Conservation (phyloP, 2,113 vertebrate genomes). For the Peromyscus maniculatus region DNA sequence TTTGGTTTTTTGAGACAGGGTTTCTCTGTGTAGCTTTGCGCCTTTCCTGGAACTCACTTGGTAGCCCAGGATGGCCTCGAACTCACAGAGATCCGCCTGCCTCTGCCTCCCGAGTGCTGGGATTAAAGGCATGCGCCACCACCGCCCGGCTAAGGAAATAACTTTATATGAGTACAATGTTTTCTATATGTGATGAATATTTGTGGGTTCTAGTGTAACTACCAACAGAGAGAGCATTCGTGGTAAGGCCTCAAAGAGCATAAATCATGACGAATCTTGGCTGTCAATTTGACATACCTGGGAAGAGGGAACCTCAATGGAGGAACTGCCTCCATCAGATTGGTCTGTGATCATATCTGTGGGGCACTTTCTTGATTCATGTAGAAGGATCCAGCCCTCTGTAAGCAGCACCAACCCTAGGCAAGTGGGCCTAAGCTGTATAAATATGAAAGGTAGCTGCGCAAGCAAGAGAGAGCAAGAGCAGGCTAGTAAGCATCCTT, state of each 20-base stretch:
- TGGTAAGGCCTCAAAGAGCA: neutral
- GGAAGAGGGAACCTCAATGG: neutral
- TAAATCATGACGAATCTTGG: neutral
- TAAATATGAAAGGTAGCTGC: neutral
- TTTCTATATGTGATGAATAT: neutral
- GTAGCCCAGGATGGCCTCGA: too few relatives aligned
- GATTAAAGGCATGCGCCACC: too few relatives aligned
- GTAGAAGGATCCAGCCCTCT: neutral
- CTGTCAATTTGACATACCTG: neutral
- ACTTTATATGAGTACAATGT: neutral
- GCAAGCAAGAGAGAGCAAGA: neutral
- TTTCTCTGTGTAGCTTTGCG: too few relatives aligned
- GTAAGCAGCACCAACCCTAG: neutral
- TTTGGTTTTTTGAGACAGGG: too few relatives aligned
- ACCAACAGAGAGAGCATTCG: neutral
- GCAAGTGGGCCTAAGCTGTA: neutral
- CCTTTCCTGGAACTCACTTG: too few relatives aligned
- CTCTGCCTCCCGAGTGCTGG: too few relatives aligned
- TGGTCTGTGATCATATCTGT: neutral
- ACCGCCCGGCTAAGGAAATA: too few relatives aligned
- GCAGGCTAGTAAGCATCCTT: too few relatives aligned
- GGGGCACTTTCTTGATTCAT: neutral
- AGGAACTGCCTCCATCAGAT: neutral
- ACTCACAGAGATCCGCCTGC: too few relatives aligned
- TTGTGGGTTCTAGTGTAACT: conserved; percentile 27